Percentiles rank a stretch among this genome's conserved stretches.
Evolutionary conservation across 2,797 vertebrate species (phyloP).

Genomic region (Acanthopagrus latus): DNA sequence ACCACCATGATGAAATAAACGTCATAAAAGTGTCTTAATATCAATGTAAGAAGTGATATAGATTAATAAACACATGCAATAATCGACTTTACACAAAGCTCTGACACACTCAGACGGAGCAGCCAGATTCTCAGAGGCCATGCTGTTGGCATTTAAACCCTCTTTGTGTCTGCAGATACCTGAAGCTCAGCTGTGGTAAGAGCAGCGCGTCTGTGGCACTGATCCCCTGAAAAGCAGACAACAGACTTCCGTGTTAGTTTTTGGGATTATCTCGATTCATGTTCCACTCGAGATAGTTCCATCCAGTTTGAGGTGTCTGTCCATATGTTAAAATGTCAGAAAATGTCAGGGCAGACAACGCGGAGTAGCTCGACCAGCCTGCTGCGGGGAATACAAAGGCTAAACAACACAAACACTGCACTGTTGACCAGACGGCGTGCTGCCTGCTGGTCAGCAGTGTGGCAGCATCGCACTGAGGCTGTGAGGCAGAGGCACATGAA

Average conservation of each 20-base stretch:
- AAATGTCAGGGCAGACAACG: conserved; percentile 91
- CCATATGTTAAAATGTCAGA: conserved; percentile 89
- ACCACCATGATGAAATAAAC: not conserved
- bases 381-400: conserved; percentile 43
- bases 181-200: conserved; percentile 64
- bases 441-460: no score
- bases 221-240: conserved; percentile 65
- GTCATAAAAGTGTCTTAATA: not conserved
- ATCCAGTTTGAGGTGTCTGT: conserved; percentile 80
- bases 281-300: conserved; percentile 87
- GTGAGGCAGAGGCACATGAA: no score
- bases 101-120: not conserved
- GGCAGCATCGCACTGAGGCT: no score
- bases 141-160: conserved; percentile 21
- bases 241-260: conserved; percentile 85
- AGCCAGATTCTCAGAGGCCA: conserved; percentile 3
- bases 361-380: conserved; percentile 12
- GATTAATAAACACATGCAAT: not conserved
- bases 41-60: not conserved
- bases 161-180: conserved; percentile 31
- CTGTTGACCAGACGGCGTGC: conserved; percentile 33
- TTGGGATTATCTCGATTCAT: conserved; percentile 92
- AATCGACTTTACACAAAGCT: not conserved
- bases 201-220: conserved; percentile 54
- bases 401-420: conserved; percentile 57